Evolutionary conservation across 1,140 invertebrate species (phyloP).

Genomic region (Anoplophora glabripennis): DNA sequence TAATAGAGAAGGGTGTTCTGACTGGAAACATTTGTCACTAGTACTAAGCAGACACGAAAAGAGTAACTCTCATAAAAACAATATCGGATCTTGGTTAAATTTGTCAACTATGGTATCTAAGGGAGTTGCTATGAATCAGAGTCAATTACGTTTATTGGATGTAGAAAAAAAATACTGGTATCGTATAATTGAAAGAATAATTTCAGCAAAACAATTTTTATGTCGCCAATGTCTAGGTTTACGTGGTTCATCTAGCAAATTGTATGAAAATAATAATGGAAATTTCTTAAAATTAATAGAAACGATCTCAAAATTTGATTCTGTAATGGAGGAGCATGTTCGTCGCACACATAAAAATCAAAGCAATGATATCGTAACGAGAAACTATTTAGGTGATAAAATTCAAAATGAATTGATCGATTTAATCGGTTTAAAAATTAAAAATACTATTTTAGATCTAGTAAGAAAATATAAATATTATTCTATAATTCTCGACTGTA

Average conservation of each 20-base stretch:
- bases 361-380: constrained; percentile 8
- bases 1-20: too few relatives aligned
- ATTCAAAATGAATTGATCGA: constrained; percentile 35
- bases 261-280: constrained; percentile 33
- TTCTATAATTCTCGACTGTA: constrained; percentile 25
- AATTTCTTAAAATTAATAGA: constrained; percentile 39
- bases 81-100: constrained; percentile 3
- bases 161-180: constrained; percentile 30
- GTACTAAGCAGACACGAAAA: constrained; percentile 11
- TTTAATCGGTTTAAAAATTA: constrained; percentile 19
- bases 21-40: constrained; percentile 9
- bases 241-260: constrained; percentile 23
- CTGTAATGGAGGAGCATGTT: constrained; percentile 31
- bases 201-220: constrained; percentile 29
- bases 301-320: constrained; percentile 36
- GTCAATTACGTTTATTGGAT: background rate
- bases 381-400: constrained; percentile 25
- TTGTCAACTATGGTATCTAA: too few relatives aligned
- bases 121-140: too few relatives aligned
- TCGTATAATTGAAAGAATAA: constrained; percentile 28
- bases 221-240: constrained; percentile 33
- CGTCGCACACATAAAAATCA: background rate
- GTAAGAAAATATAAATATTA: constrained; percentile 20
- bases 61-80: constrained; percentile 13
- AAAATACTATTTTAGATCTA: too few relatives aligned